Percentiles rank a stretch among this genome's conserved stretches.
Conservation (phyloP, 2,797 vertebrate genomes). For the Pyrrhura leucotis region DNA sequence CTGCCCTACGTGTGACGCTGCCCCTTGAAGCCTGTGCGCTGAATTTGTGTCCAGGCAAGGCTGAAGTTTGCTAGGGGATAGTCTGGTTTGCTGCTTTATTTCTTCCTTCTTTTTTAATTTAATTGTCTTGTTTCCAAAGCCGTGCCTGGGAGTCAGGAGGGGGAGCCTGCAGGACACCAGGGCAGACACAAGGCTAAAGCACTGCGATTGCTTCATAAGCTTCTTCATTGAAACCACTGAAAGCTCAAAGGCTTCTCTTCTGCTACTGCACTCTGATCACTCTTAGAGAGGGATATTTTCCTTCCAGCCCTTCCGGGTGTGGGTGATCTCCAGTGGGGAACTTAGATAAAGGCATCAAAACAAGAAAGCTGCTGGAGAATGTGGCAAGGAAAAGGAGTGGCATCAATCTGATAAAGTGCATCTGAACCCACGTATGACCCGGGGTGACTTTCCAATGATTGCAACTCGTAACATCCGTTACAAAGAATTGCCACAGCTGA, state of each 20-base stretch:
- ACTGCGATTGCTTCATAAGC: background rate
- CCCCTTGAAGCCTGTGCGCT: accelerated
- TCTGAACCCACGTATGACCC: background rate
- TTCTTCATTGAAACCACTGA: background rate
- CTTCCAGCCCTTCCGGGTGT: background rate
- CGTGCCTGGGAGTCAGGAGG: background rate
- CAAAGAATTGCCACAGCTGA: background rate
- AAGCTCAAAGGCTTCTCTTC: background rate
- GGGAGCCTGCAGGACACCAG: background rate
- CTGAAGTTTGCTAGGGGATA: background rate
- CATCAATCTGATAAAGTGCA: background rate
- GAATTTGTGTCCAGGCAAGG: background rate
- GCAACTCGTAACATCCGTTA: background rate
- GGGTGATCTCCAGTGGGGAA: background rate
- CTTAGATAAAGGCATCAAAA: conserved; percentile 11
- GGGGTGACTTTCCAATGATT: background rate
- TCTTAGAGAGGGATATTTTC: background rate
- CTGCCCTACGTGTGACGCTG: accelerated
- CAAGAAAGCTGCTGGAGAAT: background rate
- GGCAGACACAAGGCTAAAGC: background rate
- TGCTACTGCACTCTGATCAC: background rate
- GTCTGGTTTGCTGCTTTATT: background rate
- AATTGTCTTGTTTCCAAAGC: background rate
- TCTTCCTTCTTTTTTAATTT: background rate
- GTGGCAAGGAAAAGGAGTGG: background rate